Evolutionary conservation across 2,113 vertebrate genomes (phyloP).

Genomic region (Sialia sialis): DNA sequence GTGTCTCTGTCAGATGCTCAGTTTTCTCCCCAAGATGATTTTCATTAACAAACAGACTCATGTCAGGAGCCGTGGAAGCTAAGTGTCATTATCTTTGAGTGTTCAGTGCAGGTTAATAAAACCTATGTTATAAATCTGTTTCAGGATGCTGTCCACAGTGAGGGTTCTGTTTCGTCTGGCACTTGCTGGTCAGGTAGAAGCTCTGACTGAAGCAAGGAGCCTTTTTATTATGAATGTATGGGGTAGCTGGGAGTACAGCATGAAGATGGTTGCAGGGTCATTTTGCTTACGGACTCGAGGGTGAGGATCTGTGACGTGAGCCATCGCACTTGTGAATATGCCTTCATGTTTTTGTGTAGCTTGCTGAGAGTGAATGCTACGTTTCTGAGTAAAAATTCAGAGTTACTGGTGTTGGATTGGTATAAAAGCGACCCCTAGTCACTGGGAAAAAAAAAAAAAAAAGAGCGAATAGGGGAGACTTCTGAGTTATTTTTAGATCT

Average conservation of each 20-base stretch:
- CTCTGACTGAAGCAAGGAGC: neutral
- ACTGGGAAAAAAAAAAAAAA: neutral
- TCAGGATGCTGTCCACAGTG: neutral
- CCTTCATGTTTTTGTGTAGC: neutral
- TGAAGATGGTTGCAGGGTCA: neutral
- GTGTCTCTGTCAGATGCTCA: neutral
- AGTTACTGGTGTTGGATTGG: neutral
- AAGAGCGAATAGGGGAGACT: neutral
- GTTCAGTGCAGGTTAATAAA: neutral
- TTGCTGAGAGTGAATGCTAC: neutral
- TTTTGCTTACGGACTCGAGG: neutral
- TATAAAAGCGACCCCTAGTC: neutral
- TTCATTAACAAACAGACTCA: neutral
- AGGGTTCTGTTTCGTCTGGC: neutral
- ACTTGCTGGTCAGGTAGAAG: neutral
- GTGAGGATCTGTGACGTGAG: neutral
- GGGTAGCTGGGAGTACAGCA: neutral
- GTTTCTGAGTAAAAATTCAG: neutral
- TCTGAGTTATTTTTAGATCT: neutral
- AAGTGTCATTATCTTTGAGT: neutral
- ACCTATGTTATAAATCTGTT: neutral
- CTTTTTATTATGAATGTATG: neutral
- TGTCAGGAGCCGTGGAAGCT: neutral
- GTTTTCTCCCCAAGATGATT: neutral
- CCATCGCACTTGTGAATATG: fast-evolving